Percentiles rank a stretch among this genome's conserved stretches.
Evolutionary conservation across 1,140 invertebrate species (phyloP).

Genomic region (Brachionus rubens): DNA sequence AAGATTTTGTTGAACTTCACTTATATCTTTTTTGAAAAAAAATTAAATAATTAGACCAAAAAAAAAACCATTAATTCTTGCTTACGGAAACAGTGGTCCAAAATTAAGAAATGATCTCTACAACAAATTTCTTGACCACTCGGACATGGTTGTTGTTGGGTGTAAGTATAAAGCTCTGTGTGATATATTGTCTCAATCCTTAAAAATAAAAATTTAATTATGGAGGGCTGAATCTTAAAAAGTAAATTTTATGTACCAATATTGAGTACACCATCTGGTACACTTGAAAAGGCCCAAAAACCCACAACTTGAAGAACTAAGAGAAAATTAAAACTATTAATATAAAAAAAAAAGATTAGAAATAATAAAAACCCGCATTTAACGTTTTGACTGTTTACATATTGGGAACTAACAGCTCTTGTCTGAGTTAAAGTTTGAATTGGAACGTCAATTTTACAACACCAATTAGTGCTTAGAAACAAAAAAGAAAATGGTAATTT

Average conservation of each 20-base stretch:
- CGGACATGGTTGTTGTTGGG: conserved; percentile 41
- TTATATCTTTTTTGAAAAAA: conserved; percentile 34
- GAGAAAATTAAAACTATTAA: not conserved
- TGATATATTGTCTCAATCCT: conserved; percentile 13
- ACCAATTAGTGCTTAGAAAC: conserved; percentile 33
- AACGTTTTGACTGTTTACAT: not conserved
- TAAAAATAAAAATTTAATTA: not conserved
- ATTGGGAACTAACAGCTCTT: conserved; percentile 3
- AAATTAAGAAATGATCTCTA: conserved; percentile 31
- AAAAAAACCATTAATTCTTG: not conserved
- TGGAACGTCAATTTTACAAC: conserved; percentile 40
- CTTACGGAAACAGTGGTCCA: conserved; percentile 41
- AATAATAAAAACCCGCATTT: conserved; percentile 32
- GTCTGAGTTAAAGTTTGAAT: conserved; percentile 14
- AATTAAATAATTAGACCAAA: not conserved
- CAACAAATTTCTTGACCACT: conserved; percentile 19
- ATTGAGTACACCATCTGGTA: conserved; percentile 35
- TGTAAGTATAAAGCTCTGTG: conserved; percentile 8
- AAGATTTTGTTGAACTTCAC: conserved; percentile 32
- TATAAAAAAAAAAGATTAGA: not conserved
- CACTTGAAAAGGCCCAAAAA: conserved; percentile 39
- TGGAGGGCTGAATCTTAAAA: not conserved
- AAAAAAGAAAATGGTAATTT: not conserved
- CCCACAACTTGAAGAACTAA: conserved; percentile 37
- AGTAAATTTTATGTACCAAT: not conserved